Evolutionary conservation across 2,797 vertebrate species (phyloP).

Genomic region (Amblyopsis hoosieri): DNA sequence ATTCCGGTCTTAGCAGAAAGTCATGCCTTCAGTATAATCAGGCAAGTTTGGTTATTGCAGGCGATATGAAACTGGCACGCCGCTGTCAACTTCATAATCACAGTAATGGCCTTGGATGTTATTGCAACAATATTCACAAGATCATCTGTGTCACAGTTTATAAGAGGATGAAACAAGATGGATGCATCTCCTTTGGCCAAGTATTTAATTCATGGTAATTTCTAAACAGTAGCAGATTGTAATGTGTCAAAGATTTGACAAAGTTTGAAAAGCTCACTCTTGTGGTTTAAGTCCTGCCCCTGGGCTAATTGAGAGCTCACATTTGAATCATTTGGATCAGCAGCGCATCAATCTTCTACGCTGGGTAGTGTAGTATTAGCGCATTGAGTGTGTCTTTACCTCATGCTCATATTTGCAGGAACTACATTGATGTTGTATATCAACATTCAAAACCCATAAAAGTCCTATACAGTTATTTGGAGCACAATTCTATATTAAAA

Average conservation of each 20-base stretch:
- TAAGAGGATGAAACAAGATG: constrained; percentile 61
- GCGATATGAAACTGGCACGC: constrained; percentile 40
- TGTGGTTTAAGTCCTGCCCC: constrained; percentile 47
- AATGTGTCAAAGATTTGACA: constrained; percentile 49
- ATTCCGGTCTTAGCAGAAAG: constrained; percentile 29
- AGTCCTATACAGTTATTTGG: no score
- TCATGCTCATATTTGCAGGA: no score
- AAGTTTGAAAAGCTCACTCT: constrained; percentile 51
- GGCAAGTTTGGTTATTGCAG: constrained; percentile 24
- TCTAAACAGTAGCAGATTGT: constrained; percentile 41
- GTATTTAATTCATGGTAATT: constrained; percentile 70
- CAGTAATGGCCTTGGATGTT: constrained; percentile 61
- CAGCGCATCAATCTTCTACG: constrained; percentile 41
- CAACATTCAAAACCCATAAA: no score
- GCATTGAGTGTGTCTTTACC: no score
- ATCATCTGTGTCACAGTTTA: constrained; percentile 56
- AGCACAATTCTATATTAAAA: no score
- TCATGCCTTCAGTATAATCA: constrained; percentile 47
- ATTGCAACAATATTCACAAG: constrained; percentile 58
- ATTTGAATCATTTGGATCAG: constrained; percentile 49
- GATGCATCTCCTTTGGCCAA: constrained; percentile 30
- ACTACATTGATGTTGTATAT: no score
- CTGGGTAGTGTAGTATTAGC: constrained; percentile 10
- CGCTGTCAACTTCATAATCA: constrained; percentile 58
- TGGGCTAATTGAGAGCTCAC: constrained; percentile 44